Evolutionary conservation across 2,113 vertebrate genomes (phyloP).

Genomic region (Zosterops hypoxanthus): DNA sequence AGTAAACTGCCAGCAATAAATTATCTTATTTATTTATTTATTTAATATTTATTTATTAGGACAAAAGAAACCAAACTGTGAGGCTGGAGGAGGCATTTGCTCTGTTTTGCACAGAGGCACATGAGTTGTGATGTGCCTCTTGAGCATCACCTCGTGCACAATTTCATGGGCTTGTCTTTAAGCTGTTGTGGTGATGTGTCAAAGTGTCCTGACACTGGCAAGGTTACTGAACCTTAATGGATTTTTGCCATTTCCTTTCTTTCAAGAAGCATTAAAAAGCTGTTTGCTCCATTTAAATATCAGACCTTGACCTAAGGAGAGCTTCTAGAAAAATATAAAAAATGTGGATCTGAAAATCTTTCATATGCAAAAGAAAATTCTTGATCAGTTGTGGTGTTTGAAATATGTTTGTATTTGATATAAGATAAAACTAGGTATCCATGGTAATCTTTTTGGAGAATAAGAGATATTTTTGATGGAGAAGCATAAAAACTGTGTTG

Average conservation of each 20-base stretch:
- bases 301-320: neutral
- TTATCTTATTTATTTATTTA: neutral
- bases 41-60: neutral
- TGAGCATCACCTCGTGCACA: neutral
- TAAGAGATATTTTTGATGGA: neutral
- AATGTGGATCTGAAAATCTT: neutral
- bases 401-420: neutral
- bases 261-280: neutral
- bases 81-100: neutral
- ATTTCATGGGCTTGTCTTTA: neutral
- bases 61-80: neutral
- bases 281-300: neutral
- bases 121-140: neutral
- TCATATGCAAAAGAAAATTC: neutral
- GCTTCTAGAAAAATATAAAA: neutral
- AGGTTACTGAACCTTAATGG: rapidly evolving
- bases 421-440: neutral
- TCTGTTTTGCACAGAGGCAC: neutral
- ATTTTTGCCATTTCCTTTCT: neutral
- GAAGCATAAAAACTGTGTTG: neutral
- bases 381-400: neutral
- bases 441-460: neutral
- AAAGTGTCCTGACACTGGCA: neutral
- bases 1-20: neutral
- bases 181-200: neutral